These are phyloP conservation scores for Rhyacophila brunnea DNA, from an alignment of 1,140 invertebrate genomes.

Conservation along the genomic window DNA sequence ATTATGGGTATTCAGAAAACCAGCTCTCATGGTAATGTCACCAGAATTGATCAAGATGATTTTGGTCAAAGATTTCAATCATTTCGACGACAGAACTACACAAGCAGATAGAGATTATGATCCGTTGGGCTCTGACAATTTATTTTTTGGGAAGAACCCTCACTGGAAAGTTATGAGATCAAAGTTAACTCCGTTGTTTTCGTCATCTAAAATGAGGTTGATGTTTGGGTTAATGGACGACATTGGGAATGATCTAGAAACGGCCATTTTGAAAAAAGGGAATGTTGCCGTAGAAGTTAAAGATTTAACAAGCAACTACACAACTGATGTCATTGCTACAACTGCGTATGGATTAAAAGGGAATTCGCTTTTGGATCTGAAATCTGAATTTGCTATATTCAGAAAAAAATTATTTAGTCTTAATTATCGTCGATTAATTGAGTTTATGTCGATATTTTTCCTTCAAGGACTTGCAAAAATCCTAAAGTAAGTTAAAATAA, in stretches of 20 bases:
- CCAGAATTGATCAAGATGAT: conserved; percentile 50
- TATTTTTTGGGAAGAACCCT: conserved; percentile 41
- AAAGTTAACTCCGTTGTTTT: conserved; percentile 57
- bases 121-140: conserved; percentile 23
- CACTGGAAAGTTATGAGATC: conserved; percentile 53
- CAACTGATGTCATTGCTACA: conserved; percentile 55
- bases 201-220: conserved; percentile 53
- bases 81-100: conserved; percentile 45
- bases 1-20: conserved; percentile 51
- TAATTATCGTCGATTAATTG: conserved; percentile 27
- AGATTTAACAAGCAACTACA: conserved; percentile 47
- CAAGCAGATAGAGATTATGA: conserved; percentile 35
- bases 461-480: conserved; percentile 35
- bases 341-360: conserved; percentile 55
- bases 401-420: conserved; percentile 38
- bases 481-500: conserved; percentile 23
- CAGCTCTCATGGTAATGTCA: conserved; percentile 48
- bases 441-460: conserved; percentile 39
- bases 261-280: conserved; percentile 13
- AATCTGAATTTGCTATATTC: conserved; percentile 39
- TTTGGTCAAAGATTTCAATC: conserved; percentile 50
- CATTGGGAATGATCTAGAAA: conserved; percentile 24
- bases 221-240: conserved; percentile 41
- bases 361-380: conserved; percentile 47
- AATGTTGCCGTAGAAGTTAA: conserved; percentile 43